Percentiles rank a stretch among this genome's conserved stretches.
phyloP scores from a whole-genome alignment of 2,113 vertebrate species.

The Otocyon megalotis region DNA sequence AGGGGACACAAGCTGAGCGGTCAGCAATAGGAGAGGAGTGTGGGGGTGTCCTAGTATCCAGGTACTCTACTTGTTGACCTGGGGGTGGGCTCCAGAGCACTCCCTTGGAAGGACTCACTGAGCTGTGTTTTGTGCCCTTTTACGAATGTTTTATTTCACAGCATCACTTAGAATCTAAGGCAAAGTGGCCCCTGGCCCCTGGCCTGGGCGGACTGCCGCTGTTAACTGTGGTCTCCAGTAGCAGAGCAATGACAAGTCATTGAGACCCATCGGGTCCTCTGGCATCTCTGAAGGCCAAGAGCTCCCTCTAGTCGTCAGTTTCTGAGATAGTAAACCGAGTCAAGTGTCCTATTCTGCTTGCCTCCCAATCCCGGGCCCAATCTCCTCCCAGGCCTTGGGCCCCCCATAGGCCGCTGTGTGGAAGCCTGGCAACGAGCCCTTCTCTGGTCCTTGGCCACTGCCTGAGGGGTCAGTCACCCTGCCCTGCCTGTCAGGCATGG shows the following conservation, averaged over 20 bases:
- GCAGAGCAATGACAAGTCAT: rapidly evolving
- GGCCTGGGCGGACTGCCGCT: rapidly evolving
- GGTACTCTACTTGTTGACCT: rapidly evolving
- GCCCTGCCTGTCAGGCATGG: background rate
- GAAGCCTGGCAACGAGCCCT: rapidly evolving
- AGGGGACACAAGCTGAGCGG: background rate
- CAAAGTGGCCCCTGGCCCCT: background rate
- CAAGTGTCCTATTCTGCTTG: rapidly evolving
- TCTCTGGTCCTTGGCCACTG: background rate
- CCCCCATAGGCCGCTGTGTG: rapidly evolving
- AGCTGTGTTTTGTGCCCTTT: rapidly evolving
- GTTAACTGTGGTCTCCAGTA: background rate
- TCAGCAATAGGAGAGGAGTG: background rate
- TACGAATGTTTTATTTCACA: background rate
- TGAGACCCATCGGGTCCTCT: rapidly evolving
- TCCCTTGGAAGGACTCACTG: rapidly evolving
- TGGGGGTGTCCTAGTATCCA: background rate
- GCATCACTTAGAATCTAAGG: rapidly evolving
- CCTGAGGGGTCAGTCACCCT: background rate
- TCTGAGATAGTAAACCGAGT: rapidly evolving
- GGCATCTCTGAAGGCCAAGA: no score
- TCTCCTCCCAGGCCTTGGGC: no score
- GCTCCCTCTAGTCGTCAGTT: rapidly evolving
- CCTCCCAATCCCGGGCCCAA: rapidly evolving
- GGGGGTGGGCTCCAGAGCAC: rapidly evolving